Conservation (phyloP, 2,113 vertebrate species). For the Benitochromis conjunctus region DNA sequence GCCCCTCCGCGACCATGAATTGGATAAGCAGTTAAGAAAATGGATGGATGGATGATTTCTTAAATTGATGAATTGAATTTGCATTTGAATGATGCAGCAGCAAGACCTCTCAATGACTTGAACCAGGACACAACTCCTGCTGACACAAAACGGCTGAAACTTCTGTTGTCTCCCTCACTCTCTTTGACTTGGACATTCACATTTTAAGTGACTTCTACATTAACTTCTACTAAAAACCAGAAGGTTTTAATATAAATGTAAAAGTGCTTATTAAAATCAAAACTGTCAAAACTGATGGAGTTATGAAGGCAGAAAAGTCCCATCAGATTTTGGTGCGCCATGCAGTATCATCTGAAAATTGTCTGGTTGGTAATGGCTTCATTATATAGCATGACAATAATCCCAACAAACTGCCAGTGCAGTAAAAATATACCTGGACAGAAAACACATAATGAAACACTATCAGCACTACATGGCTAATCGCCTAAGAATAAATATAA, state of each 20-base stretch:
- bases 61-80: neutral
- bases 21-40: neutral
- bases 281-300: neutral
- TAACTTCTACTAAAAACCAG: neutral
- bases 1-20: neutral
- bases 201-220: neutral
- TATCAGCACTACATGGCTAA: neutral
- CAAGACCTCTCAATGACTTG: neutral
- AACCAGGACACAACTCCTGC: neutral
- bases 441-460: neutral
- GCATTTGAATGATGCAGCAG: neutral
- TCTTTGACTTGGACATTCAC: neutral
- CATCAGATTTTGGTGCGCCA: neutral
- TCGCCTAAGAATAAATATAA: neutral
- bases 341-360: neutral
- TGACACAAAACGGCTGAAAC: neutral
- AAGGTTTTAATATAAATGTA: neutral
- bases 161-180: neutral
- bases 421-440: neutral
- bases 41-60: neutral
- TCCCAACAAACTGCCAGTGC: neutral
- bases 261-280: neutral
- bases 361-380: neutral
- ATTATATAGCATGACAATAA: neutral
- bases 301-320: neutral